Conservation (phyloP, 2,113 vertebrate species). For the Riparia riparia region DNA sequence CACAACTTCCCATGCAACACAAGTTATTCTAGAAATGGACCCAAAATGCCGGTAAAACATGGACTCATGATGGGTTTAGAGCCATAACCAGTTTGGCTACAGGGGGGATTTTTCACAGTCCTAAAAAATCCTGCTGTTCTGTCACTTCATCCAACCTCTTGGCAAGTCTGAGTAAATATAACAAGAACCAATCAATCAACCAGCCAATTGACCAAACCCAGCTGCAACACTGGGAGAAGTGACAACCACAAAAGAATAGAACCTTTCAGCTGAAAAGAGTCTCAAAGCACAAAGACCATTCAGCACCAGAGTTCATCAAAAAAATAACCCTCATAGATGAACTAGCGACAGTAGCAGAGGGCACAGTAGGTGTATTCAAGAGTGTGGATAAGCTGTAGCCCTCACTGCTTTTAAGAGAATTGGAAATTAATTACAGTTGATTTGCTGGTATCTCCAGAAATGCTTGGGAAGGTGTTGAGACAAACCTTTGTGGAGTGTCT, state of each 20-base stretch:
- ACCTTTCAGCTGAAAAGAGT: background rate
- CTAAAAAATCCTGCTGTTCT: background rate
- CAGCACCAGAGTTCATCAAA: background rate
- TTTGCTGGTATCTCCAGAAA: background rate
- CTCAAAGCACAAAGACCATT: background rate
- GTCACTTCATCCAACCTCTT: background rate
- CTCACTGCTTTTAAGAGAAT: background rate
- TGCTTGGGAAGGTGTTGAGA: background rate
- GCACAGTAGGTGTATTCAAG: background rate
- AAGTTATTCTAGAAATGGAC: background rate
- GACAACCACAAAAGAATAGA: background rate
- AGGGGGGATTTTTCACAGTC: background rate
- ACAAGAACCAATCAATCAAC: background rate
- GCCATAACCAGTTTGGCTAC: rapidly evolving
- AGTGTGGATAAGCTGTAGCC: background rate
- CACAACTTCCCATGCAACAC: too few relatives aligned
- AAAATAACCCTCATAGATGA: background rate
- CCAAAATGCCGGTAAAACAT: background rate
- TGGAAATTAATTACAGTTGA: background rate
- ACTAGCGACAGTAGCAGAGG: background rate
- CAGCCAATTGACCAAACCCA: background rate
- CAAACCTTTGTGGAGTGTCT: background rate
- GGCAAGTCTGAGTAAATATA: background rate
- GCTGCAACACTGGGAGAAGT: background rate
- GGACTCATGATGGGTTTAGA: background rate